Base-by-base conservation (phyloP, 1,140 invertebrate species). In the Panonychus citri region DNA sequence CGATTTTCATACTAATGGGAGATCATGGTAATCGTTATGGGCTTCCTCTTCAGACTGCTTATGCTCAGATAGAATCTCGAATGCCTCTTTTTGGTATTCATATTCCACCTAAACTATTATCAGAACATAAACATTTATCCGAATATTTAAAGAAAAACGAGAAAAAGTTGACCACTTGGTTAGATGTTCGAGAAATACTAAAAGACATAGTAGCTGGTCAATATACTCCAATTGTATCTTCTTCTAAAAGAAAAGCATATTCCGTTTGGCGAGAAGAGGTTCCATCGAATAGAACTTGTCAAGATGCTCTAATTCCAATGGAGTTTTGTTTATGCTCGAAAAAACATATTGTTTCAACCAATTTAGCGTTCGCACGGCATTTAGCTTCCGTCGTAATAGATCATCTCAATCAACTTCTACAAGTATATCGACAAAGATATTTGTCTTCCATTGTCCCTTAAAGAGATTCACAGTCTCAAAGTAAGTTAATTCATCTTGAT, bases 1-100 rank as follows among this genome's bases (percentile, higher is more conserved):
- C 59, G 13, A 48, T 60, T 13, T 21, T 60, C 3, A 48, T 60
- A 19, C 37, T 60, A 2, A 56, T 58, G 53, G 59, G 59, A 17
- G 59, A 60, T 54, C 60, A 57, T 19, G 57, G 56, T 10, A 55
- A 55, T 53, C 39, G 59, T 24, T 60, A 50, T 51, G 59, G 59
- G 17, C 17, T 64, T 17, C 57, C 64, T 24, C 56, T 67, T 49
- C 51, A 59, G 27, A 64, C 60, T n/a, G 59, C 56, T 34, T 51
- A 56, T 51, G 66, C 66, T 10, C 53, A 65, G 57, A 63, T 67
- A 21, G 66, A 67, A 51, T 63, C 64, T 54, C 30, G 66, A 26
- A 67, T 66, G 66, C 65, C 66, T 21, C 54, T 68, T 37, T 59
- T 65, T 40, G 56, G 53, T 3, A 62, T 66, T n/a, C 57, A 57